Conservation (phyloP, 1,140 invertebrate species). For the Euura lappo region DNA sequence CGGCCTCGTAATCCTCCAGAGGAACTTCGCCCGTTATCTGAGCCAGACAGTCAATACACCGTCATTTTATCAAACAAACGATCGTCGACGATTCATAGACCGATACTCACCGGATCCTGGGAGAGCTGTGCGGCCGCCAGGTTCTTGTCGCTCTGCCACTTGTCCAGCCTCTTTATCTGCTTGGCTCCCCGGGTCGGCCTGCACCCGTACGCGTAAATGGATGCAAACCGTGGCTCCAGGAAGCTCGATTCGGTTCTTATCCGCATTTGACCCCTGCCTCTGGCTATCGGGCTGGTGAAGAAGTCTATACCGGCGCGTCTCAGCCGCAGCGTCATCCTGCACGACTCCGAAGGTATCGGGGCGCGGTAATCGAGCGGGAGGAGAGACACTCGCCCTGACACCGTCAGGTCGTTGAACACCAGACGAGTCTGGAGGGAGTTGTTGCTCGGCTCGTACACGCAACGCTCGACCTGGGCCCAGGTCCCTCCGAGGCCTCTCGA, state of each 20-base stretch:
- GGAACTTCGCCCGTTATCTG: not conserved
- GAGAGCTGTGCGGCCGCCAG: not conserved
- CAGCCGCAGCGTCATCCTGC: slow-evolving; percentile 79
- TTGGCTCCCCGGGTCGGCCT: slow-evolving; percentile 45
- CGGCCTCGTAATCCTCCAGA: slow-evolving; percentile 40
- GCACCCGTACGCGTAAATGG: slow-evolving; percentile 83
- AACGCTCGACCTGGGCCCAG: slow-evolving; percentile 70
- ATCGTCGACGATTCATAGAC: too few species aligned
- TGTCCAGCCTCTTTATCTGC: slow-evolving; percentile 53
- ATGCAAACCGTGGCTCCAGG: slow-evolving; percentile 80
- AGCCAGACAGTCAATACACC: not conserved
- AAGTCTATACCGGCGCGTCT: slow-evolving; percentile 79
- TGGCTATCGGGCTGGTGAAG: slow-evolving; percentile 61
- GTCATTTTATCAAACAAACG: too few species aligned
- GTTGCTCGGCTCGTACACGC: slow-evolving; percentile 74
- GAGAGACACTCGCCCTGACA: slow-evolving; percentile 75
- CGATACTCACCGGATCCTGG: not conserved
- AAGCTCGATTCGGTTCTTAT: slow-evolving; percentile 83
- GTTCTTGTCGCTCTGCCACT: slow-evolving; percentile 37
- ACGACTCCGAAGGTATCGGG: slow-evolving; percentile 61
- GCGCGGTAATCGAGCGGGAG: slow-evolving; percentile 57
- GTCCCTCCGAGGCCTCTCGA: slow-evolving; percentile 29
- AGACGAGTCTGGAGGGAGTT: slow-evolving; percentile 77
- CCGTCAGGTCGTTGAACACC: slow-evolving; percentile 77
- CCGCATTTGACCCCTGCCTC: slow-evolving; percentile 69